phyloP scores from a whole-genome alignment of 2,797 vertebrate species.

The Poeciliopsis turneri region DNA sequence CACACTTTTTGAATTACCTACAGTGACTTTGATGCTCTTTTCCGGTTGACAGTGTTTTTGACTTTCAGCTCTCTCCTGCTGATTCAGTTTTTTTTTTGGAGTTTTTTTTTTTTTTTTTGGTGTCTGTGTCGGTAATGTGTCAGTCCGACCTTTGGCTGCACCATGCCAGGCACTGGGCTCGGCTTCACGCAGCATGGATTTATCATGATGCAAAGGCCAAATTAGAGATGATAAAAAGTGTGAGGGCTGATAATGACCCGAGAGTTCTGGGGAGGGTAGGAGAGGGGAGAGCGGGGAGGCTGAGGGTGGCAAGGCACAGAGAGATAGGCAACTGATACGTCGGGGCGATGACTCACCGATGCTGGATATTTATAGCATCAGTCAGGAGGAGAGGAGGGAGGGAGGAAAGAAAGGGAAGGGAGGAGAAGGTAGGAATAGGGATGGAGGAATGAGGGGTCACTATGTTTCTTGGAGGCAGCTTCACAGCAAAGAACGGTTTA shows the following conservation, averaged over 20 bases:
- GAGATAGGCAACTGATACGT: conserved; percentile 73
- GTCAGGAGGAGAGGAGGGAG: conserved; percentile 36
- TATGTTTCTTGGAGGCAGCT: conserved; percentile 61
- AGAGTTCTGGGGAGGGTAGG: neutral
- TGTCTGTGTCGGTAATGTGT: conserved; percentile 19
- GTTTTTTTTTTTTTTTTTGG: neutral
- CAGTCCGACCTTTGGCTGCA: conserved; percentile 55
- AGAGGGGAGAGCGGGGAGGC: neutral
- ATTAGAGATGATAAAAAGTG: conserved; percentile 42
- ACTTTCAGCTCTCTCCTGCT: conserved; percentile 28
- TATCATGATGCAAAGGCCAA: conserved; percentile 42
- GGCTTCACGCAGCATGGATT: conserved; percentile 30
- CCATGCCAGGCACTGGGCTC: conserved; percentile 13
- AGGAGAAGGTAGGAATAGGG: conserved; percentile 34
- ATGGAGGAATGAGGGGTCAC: conserved; percentile 46
- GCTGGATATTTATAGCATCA: conserved; percentile 81
- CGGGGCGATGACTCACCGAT: conserved; percentile 83
- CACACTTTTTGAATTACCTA: conserved; percentile 7
- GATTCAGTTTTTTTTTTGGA: conserved; percentile 29
- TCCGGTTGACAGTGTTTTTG: conserved; percentile 10
- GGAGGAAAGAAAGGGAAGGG: conserved; percentile 33
- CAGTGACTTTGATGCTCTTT: conserved; percentile 9
- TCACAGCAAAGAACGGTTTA: conserved; percentile 60
- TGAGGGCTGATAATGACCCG: conserved; percentile 60
- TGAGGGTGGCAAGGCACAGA: conserved; percentile 11